Conservation (phyloP, 2,888 invertebrate genomes). For the Chrysolina haemoptera region DNA sequence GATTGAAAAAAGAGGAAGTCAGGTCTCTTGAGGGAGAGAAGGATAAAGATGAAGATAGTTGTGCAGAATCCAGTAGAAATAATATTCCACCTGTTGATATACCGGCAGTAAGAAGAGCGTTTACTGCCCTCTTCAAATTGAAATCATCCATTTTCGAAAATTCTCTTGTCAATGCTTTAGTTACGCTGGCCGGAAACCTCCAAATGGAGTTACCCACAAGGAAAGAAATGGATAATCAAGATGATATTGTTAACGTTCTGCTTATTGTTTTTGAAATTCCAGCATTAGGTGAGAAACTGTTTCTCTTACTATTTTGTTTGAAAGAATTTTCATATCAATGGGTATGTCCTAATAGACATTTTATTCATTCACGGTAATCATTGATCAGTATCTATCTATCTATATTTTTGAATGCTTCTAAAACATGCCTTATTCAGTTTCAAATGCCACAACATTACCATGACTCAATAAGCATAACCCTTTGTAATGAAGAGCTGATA, state of each 20-base stretch:
- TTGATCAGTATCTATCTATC: too few species aligned
- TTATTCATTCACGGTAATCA: too few species aligned
- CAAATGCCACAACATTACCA: too few species aligned
- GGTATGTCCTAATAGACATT: too few species aligned
- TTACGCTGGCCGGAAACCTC: constrained; percentile 80
- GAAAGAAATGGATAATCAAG: constrained; percentile 66
- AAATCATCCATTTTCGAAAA: constrained; percentile 70
- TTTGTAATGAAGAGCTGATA: too few species aligned
- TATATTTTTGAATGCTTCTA: too few species aligned
- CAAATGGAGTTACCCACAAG: constrained; percentile 77
- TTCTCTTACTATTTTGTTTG: constrained; percentile 40
- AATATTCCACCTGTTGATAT: constrained; percentile 77
- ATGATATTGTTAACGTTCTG: constrained; percentile 75
- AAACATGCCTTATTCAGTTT: too few species aligned
- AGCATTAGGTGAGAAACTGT: constrained; percentile 61
- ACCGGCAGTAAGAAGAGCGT: constrained; percentile 80
- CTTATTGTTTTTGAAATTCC: constrained; percentile 69
- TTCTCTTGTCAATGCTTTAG: constrained; percentile 82
- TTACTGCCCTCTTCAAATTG: constrained; percentile 69
- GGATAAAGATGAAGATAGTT: constrained; percentile 90
- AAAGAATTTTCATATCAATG: too few species aligned
- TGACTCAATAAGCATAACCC: too few species aligned
- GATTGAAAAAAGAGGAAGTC: constrained; percentile 81
- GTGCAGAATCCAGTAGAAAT: constrained; percentile 68
- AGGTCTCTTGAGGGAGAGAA: constrained; percentile 82